These are phyloP conservation scores for Phocoena phocoena DNA, from an alignment of 2,113 vertebrate species.

Conservation along the genomic window DNA sequence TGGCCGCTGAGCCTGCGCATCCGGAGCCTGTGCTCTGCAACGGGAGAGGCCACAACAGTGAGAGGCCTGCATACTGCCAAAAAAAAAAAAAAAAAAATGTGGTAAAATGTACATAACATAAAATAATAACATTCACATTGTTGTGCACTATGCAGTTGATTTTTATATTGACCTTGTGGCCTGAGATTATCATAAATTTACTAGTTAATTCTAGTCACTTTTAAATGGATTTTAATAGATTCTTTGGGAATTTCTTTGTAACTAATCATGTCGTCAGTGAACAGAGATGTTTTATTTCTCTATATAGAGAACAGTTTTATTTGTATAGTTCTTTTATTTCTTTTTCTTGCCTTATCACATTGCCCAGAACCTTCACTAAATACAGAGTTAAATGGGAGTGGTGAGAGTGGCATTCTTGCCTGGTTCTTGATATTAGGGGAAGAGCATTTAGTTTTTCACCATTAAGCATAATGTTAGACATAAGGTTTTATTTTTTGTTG, in stretches of 20 bases:
- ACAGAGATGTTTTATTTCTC: background rate
- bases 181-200: background rate
- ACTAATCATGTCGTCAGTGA: background rate
- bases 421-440: background rate
- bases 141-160: background rate
- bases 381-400: background rate
- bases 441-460: background rate
- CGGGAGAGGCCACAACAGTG: too few species aligned
- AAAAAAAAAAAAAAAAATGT: background rate
- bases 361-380: background rate
- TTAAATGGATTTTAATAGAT: background rate
- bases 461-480: background rate
- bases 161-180: background rate
- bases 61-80: too few species aligned
- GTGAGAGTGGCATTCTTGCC: background rate
- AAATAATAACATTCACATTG: background rate
- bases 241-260: background rate
- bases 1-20: too few species aligned
- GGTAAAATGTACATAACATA: background rate
- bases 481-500: too few species aligned
- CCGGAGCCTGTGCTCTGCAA: too few species aligned
- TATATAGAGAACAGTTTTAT: background rate
- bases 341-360: background rate
- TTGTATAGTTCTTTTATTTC: background rate
- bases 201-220: background rate